Evolutionary conservation across 1,140 invertebrate species (phyloP), one percentile per base, ranked within the genome.

Genomic region (Glossosoma conforme): DNA sequence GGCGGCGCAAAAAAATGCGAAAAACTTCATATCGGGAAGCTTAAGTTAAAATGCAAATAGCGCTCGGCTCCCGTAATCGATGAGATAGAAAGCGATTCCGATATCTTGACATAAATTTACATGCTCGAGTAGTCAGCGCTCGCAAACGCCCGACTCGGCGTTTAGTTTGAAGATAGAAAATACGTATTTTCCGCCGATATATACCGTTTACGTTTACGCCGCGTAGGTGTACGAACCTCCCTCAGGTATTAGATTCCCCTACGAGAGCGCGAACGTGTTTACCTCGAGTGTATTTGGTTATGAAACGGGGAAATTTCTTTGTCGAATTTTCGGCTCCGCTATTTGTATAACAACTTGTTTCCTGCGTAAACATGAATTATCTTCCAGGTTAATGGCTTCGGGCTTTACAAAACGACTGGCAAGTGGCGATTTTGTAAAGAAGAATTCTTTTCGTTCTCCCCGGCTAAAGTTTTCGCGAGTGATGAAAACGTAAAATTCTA

Each of bases 51-150:
- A 55, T 51, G 53, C 53, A 55, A 55, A 55, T 50, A 45, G 47
- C 46, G 33, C 21, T 13, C 48, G 37, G 46, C 41, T 48, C 9
- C 37, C 15, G 20, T 35, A 28, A 17, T 49, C 53, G 53, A 55
- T 55, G 51, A 38, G 41, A 44, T 45, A 50, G 46, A 24, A 20
- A 21, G 44, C 52, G 5, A 36, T 36, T 24, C 35, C 46, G 53
- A 55, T 55, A 48, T 54, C 53, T 44, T 50, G 46, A 55, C 53
- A 45, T 43, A 40, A 55, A 55, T 55, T 55, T 49, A 45, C 46
- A 55, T 42, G 52, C 41, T 10, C 37, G 41, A 50, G 21, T 50
- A 38, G 41, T 37, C 53, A 19, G 21, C 32, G 38, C 30, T 33
- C 9, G 18, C 30, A 25, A 9, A 8, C 18, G 43, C 15, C 9